Evolutionary conservation across 2,888 invertebrate species (phyloP).

Genomic region (Zaprionus bogoriensis): DNA sequence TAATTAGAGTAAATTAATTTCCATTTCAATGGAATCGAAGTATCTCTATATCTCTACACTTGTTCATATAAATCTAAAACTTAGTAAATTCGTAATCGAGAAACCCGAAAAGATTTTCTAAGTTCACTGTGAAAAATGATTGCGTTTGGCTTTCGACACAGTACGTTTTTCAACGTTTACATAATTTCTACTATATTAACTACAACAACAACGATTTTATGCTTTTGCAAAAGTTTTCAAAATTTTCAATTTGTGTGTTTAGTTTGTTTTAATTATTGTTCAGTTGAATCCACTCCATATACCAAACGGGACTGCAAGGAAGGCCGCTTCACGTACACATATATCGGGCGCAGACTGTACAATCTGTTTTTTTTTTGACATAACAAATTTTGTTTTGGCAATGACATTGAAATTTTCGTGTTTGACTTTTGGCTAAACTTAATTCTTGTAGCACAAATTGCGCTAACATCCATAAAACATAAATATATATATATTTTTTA

Average conservation of each 20-base stretch:
- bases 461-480: background rate
- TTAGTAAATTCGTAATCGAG: no score
- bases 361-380: constrained; percentile 19
- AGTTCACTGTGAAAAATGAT: background rate
- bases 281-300: background rate
- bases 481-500: no score
- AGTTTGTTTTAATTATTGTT: background rate
- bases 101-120: background rate
- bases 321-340: background rate
- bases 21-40: no score
- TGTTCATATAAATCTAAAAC: no score
- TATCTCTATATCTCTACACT: no score
- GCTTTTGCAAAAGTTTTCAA: constrained; percentile 6
- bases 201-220: background rate
- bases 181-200: background rate
- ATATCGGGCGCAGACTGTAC: constrained; percentile 4
- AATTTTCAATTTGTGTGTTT: constrained; percentile 3
- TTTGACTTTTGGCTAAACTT: constrained; percentile 20
- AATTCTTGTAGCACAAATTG: background rate
- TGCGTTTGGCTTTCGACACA: background rate
- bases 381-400: constrained; percentile 31
- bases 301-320: background rate
- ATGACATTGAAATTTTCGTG: constrained; percentile 40
- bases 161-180: background rate
- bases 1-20: no score